phyloP scores from a whole-genome alignment of 1,140 invertebrate species.

The Cotesia typhae region DNA sequence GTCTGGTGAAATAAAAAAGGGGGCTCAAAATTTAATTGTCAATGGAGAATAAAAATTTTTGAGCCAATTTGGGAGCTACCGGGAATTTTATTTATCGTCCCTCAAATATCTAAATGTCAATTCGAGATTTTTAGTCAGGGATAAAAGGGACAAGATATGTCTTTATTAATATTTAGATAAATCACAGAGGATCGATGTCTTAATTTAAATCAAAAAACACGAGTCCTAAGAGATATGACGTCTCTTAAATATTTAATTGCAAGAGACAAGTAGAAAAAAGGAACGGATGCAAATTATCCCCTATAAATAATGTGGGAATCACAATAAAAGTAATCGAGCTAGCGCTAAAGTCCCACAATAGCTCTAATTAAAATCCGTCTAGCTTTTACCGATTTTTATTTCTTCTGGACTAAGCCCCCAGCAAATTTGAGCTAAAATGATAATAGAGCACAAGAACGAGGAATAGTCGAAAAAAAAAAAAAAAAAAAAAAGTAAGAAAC shows the following conservation, averaged over 20 bases:
- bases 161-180: slow-evolving; percentile 26
- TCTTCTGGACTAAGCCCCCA: no score
- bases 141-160: not conserved
- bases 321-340: no score
- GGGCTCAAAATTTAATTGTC: not conserved
- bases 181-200: slow-evolving; percentile 29
- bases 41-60: slow-evolving; percentile 16
- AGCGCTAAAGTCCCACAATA: no score
- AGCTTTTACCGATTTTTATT: no score
- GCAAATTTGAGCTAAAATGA: no score
- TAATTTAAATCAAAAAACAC: not conserved
- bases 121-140: no score
- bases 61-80: slow-evolving; percentile 26
- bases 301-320: no score
- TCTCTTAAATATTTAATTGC: no score
- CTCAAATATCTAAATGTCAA: slow-evolving; percentile 8
- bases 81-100: slow-evolving; percentile 15
- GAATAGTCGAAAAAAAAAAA: slow-evolving; percentile 37
- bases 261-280: no score
- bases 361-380: no score
- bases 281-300: no score
- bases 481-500: slow-evolving; percentile 46
- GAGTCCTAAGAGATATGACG: not conserved
- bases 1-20: not conserved
- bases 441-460: not conserved